A percentile compares a stretch with the other conserved stretches of the same genome.
These are phyloP conservation scores for Characodon lateralis DNA, from an alignment of 2,797 vertebrate genomes.

Conservation along the genomic window DNA sequence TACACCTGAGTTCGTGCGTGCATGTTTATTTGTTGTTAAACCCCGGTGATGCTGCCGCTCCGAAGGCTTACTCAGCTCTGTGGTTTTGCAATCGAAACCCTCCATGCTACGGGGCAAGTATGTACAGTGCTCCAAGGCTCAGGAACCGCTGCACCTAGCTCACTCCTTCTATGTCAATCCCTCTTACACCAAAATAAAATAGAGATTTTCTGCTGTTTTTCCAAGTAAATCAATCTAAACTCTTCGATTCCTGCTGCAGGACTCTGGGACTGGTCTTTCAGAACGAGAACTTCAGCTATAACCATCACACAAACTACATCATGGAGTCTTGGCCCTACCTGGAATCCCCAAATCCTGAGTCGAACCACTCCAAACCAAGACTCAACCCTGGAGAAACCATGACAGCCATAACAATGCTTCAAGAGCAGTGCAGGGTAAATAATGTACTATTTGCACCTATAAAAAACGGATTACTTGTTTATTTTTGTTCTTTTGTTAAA, in stretches of 20 bases:
- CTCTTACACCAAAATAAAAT: background rate
- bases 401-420: constrained; percentile 88
- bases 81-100: constrained; percentile 95
- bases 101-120: constrained; percentile 88
- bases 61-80: constrained; percentile 63
- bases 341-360: constrained; percentile 80
- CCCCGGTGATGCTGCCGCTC: constrained; percentile 29
- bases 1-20: background rate
- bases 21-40: constrained; percentile 39
- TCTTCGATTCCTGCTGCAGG: constrained; percentile 67
- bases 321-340: constrained; percentile 93
- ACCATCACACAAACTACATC: constrained; percentile 84
- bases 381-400: constrained; percentile 89
- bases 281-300: constrained; percentile 91
- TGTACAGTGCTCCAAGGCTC: constrained; percentile 79
- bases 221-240: background rate
- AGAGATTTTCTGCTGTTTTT: background rate
- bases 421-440: constrained; percentile 92
- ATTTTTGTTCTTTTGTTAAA: background rate
- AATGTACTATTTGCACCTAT: background rate
- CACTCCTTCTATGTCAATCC: constrained; percentile 17
- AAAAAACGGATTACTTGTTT: background rate
- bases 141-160: constrained; percentile 68
- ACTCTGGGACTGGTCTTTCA: constrained; percentile 90
- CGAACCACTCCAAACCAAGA: constrained; percentile 87